Percentiles rank a stretch among this genome's conserved stretches.
phyloP scores from a whole-genome alignment of 1,140 invertebrate genomes.

The Orius insidiosus region DNA sequence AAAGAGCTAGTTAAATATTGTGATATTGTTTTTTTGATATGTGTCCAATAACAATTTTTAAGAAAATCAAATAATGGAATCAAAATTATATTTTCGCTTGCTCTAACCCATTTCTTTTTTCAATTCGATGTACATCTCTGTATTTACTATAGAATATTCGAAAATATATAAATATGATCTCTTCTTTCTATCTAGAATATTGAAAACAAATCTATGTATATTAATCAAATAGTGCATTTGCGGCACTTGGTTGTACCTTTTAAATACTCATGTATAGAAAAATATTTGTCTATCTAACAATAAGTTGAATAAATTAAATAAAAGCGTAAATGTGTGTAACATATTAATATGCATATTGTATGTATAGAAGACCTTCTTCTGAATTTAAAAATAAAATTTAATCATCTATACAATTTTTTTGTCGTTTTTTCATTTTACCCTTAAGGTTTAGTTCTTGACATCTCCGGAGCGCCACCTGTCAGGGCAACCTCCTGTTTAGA shows the following conservation, averaged over 20 bases:
- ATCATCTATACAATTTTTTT: constrained; percentile 5
- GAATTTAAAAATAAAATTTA: constrained; percentile 10
- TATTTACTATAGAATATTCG: constrained; percentile 7
- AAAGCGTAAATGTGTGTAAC: constrained; percentile 16
- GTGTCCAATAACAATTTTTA: constrained; percentile 3
- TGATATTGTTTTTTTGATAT: constrained; percentile 14
- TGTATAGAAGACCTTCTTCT: constrained; percentile 8
- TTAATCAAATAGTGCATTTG: constrained; percentile 11
- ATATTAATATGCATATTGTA: constrained; percentile 11
- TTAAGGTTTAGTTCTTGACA: too few relatives aligned
- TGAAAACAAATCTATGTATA: background rate
- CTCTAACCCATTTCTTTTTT: too few relatives aligned
- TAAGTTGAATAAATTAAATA: constrained; percentile 5
- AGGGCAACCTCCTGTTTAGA: too few relatives aligned
- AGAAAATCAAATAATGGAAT: constrained; percentile 15
- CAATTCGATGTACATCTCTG: background rate
- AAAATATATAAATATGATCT: constrained; percentile 13
- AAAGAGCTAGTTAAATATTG: constrained; percentile 13
- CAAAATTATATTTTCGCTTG: constrained; percentile 6
- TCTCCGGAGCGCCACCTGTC: too few relatives aligned
- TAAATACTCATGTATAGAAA: constrained; percentile 16
- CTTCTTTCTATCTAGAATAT: constrained; percentile 13
- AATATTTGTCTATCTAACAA: constrained; percentile 13
- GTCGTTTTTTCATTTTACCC: background rate
- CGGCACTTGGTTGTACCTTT: constrained; percentile 16